phyloP scores from a whole-genome alignment of 2,888 invertebrate species.

The Spatulosminthurus flaviceps region DNA sequence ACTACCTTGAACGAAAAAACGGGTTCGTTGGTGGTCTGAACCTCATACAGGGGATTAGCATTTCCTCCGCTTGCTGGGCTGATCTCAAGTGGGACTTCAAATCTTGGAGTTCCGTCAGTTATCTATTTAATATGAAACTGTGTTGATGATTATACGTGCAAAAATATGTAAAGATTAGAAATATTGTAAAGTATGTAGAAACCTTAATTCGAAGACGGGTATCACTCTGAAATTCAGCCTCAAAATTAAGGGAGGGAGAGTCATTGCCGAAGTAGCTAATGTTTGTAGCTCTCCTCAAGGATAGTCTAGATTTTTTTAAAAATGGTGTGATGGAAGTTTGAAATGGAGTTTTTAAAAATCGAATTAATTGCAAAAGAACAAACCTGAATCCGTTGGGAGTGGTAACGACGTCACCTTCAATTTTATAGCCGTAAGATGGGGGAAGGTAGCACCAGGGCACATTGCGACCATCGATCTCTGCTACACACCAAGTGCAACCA shows the following conservation, averaged over 20 bases:
- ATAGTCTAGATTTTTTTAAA: conserved; percentile 36
- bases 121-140: conserved; percentile 35
- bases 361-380: conserved; percentile 26
- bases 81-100: conserved; percentile 59
- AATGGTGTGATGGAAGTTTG: background rate
- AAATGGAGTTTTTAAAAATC: too few species aligned
- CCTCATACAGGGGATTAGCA: conserved; percentile 60
- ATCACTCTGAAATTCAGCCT: conserved; percentile 58
- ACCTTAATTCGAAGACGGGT: conserved; percentile 60
- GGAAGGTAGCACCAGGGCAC: conserved; percentile 57
- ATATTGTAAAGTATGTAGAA: too few species aligned
- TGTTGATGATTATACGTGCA: too few species aligned
- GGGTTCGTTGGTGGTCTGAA: conserved; percentile 56
- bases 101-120: conserved; percentile 54
- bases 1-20: conserved; percentile 65
- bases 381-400: conserved; percentile 46
- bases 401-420: background rate
- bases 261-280: conserved; percentile 55
- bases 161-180: too few species aligned
- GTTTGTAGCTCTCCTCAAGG: conserved; percentile 50
- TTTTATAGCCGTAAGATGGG: conserved; percentile 48
- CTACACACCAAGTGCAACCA: conserved; percentile 76
- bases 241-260: conserved; percentile 48
- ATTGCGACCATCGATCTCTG: conserved; percentile 48
- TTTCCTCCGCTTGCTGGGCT: conserved; percentile 50